Conservation (phyloP, 2,888 invertebrate species). For the Cosmia trapezina region DNA sequence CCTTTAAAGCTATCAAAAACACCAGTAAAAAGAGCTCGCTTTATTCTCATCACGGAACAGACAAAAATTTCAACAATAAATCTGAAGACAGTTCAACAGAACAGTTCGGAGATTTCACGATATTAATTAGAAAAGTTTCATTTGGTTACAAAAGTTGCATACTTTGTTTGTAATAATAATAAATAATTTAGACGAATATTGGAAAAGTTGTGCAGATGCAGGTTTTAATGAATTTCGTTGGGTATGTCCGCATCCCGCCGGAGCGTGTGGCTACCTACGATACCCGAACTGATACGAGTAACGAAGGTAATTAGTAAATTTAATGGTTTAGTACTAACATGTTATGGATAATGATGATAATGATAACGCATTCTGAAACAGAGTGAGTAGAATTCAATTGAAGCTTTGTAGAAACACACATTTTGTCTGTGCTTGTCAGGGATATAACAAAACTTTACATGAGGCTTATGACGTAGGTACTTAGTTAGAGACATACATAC, state of each 20-base stretch:
- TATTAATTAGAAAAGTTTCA: conserved; percentile 67
- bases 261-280: conserved; percentile 11
- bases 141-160: conserved; percentile 64
- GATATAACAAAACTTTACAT: not conserved
- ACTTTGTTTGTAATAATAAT: conserved; percentile 54
- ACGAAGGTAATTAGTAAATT: not conserved
- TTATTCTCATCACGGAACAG: conserved; percentile 40
- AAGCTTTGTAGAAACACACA: not conserved
- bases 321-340: not conserved
- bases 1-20: conserved; percentile 36
- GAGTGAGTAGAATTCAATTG: not conserved
- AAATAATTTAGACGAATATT: conserved; percentile 65
- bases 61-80: conserved; percentile 50
- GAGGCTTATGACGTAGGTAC: not conserved
- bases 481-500: not conserved
- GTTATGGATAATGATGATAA: not conserved
- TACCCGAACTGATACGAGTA: not conserved
- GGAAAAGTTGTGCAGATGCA: conserved; percentile 60
- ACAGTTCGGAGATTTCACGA: conserved; percentile 46
- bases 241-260: conserved; percentile 15
- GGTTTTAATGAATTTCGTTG: conserved; percentile 53
- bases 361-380: not conserved
- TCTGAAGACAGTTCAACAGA: conserved; percentile 56
- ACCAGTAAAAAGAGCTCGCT: conserved; percentile 22
- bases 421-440: not conserved